Conservation (phyloP, 2,797 vertebrate genomes). For the Macroramphosus scolopax region DNA sequence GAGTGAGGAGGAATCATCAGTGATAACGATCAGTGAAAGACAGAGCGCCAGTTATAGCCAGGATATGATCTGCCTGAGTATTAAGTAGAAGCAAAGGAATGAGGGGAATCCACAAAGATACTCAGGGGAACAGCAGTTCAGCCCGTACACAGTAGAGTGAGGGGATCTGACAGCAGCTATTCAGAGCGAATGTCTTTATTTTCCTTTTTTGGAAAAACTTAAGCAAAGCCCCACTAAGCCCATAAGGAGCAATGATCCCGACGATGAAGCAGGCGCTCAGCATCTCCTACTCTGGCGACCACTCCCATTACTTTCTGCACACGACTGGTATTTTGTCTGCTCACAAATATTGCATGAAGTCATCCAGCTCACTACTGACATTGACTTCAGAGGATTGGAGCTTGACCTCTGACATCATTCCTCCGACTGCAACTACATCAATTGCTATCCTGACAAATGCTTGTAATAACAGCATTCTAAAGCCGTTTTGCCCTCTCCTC, state of each 20-base stretch:
- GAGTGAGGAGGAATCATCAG: constrained; percentile 4
- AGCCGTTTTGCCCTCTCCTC: no score
- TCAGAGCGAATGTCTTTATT: constrained; percentile 68
- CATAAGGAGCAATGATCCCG: constrained; percentile 70
- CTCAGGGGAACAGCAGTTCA: constrained; percentile 27
- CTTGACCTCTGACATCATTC: no score
- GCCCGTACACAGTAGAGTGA: constrained; percentile 27
- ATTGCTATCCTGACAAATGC: no score
- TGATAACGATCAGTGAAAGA: neutral
- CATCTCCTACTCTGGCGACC: constrained; percentile 19
- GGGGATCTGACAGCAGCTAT: constrained; percentile 58
- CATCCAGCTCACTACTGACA: neutral
- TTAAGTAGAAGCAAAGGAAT: constrained; percentile 31
- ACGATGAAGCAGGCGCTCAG: constrained; percentile 35
- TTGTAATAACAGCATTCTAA: no score
- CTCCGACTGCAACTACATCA: constrained; percentile 39
- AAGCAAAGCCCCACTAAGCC: constrained; percentile 76
- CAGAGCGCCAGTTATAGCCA: neutral
- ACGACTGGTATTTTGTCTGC: constrained; percentile 1
- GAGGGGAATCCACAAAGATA: constrained; percentile 26
- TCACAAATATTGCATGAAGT: neutral
- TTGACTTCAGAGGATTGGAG: no score
- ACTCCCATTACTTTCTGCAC: constrained; percentile 10
- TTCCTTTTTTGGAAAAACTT: constrained; percentile 76
- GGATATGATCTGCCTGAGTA: constrained; percentile 10